These are phyloP conservation scores for Pachyrhynchus sulphureomaculatus DNA, from an alignment of 1,140 invertebrate genomes.

Conservation along the genomic window DNA sequence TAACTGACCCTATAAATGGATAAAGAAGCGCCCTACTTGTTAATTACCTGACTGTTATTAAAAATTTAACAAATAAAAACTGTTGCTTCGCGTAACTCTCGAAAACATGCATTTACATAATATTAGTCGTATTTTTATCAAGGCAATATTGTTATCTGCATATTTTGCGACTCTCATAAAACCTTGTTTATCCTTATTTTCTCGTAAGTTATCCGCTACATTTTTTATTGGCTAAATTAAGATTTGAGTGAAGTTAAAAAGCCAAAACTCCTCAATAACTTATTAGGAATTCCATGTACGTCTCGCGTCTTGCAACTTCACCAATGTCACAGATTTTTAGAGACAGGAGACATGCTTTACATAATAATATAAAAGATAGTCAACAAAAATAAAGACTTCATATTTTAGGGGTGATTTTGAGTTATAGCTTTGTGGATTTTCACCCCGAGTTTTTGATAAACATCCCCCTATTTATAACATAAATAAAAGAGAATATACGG, in stretches of 20 bases:
- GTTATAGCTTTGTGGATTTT: constrained; percentile 18
- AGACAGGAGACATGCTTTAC: constrained; percentile 21
- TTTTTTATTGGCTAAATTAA: not conserved
- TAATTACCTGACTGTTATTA: too few relatives aligned
- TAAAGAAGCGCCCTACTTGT: too few relatives aligned
- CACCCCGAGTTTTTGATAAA: constrained; percentile 8
- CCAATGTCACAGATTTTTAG: constrained; percentile 22
- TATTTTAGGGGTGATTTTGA: constrained; percentile 20
- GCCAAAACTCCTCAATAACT: constrained; percentile 14
- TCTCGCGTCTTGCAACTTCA: constrained; percentile 19
- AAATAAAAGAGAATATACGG: not conserved
- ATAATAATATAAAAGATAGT: constrained; percentile 22
- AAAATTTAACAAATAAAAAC: too few relatives aligned
- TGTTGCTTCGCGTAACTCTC: too few relatives aligned
- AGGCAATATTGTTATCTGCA: too few relatives aligned
- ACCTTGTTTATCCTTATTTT: too few relatives aligned
- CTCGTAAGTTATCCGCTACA: too few relatives aligned
- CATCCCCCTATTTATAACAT: not conserved
- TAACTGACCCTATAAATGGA: too few relatives aligned
- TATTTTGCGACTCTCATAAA: too few relatives aligned
- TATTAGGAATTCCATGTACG: constrained; percentile 18
- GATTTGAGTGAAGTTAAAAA: not conserved
- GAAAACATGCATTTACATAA: too few relatives aligned
- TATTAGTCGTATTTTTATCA: too few relatives aligned
- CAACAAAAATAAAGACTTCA: constrained; percentile 22